Base-by-base conservation (phyloP, 2,888 invertebrate species). In the Hirtodrosophila alboralis region DNA sequence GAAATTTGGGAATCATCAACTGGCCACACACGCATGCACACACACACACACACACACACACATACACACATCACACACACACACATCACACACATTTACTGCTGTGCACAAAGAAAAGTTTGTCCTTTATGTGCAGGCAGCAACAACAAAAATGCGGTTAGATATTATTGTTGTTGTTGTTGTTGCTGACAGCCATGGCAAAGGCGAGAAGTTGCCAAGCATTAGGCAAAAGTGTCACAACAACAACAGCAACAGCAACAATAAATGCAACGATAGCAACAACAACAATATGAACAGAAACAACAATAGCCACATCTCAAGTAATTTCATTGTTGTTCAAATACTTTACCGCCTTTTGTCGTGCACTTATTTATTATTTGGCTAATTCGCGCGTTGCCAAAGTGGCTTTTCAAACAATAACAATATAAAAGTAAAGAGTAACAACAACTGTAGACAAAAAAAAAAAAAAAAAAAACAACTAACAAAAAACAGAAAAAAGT, bases 311-410 rank as follows among this genome's bases (percentile, higher is more conserved):
- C 40, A 36, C 69, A 74, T 54, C 53, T 61, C 56, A 70, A 75
- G 81, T 68, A 79, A 84, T 86, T 79, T 80, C 84, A 86, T 86
- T 79, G 86, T 84, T 77, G 77, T 63, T 84, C 44, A 62, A 65
- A 72, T 86, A 76, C 54, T 76, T 83, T 61, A 54, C 49, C 67
- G 69, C 69, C 78, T 86, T 86, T 84, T 71, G 77, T 86, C 81
- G 48, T 69, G 68, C 78, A 86, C 87, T 87, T 87, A 86, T 87
- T 88, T 87, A 88, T 87, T 86, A 84, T 87, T 87, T 88, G 86
- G 88, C 88, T 88, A 88, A 88, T 88, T 88, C 88, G 77, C 86
- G 86, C 86, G 56, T 51, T 87, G 87, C 81, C 86, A 84, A 80
- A 87, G 80, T 85, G 83, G 75, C 74, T 77, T 81, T 77, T 44